Conservation (phyloP, 2,113 vertebrate species). For the Rynchops niger region DNA sequence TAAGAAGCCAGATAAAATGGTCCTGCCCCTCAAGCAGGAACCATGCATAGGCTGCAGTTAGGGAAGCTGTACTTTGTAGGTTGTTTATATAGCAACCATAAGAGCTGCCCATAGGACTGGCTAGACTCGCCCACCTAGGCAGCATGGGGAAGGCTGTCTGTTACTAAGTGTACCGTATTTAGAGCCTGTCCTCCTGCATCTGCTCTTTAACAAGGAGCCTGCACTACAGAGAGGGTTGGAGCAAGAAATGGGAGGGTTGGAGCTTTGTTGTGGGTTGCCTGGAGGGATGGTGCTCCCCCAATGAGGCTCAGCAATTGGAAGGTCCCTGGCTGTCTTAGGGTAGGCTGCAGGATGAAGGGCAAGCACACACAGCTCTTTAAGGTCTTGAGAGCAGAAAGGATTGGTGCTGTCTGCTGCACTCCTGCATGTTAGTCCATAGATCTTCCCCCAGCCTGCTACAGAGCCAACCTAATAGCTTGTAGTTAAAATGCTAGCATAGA, state of each 20-base stretch:
- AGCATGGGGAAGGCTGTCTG: not conserved
- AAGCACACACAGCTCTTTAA: not conserved
- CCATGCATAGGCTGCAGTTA: rapidly evolving
- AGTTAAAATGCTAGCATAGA: not conserved
- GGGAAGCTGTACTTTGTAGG: not conserved
- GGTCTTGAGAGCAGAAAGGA: not conserved
- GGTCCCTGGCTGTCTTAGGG: not conserved
- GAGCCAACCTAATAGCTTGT: not conserved
- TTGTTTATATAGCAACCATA: not conserved
- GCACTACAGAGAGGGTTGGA: not conserved
- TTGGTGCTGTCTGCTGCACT: not conserved
- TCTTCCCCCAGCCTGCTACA: not conserved
- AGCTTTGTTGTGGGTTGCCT: not conserved
- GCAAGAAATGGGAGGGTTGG: not conserved
- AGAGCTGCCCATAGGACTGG: not conserved
- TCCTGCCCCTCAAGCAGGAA: not conserved
- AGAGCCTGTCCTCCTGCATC: not conserved
- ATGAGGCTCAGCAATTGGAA: not conserved
- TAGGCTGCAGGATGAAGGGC: not conserved
- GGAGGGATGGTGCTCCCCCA: rapidly evolving
- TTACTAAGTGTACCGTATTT: not conserved
- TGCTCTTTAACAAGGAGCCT: not conserved
- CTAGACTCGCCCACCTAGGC: not conserved
- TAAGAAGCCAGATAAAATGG: not conserved
- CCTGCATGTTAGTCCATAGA: not conserved